phyloP scores from a whole-genome alignment of 2,888 invertebrate species.

The Sialis fuliginosa region DNA sequence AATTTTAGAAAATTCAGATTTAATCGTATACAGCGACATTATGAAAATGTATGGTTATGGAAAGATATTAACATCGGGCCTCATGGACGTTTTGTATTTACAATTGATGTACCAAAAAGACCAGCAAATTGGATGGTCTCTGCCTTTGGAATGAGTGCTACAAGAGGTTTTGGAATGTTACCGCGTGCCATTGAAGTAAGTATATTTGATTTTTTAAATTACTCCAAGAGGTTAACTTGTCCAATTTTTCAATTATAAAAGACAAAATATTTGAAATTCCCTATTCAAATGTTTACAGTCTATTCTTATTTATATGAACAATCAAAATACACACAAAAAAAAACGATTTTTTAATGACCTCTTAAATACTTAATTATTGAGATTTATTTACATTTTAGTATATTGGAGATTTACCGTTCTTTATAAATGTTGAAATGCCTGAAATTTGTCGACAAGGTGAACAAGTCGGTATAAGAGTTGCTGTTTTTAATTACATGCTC shows the following conservation, averaged over 20 bases:
- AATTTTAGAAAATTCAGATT: constrained; percentile 70
- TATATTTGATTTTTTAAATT: constrained; percentile 3
- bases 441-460: constrained; percentile 70
- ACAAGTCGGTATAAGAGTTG: constrained; percentile 81
- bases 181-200: constrained; percentile 54
- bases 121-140: constrained; percentile 90
- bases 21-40: constrained; percentile 76
- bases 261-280: background rate
- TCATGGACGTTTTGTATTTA: constrained; percentile 76
- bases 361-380: background rate
- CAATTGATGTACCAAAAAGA: constrained; percentile 61
- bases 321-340: no score
- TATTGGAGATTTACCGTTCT: constrained; percentile 81
- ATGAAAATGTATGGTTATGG: constrained; percentile 94
- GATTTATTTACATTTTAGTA: constrained; percentile 36
- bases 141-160: constrained; percentile 77
- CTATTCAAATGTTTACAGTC: background rate
- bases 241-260: no score
- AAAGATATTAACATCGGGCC: constrained; percentile 84
- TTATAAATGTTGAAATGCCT: constrained; percentile 88
- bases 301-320: background rate
- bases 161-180: constrained; percentile 75
- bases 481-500: constrained; percentile 87
- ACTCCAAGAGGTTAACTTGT: no score
- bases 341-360: no score